Conservation (phyloP, 2,888 invertebrate genomes). For the Sphecodes monilicornis region DNA sequence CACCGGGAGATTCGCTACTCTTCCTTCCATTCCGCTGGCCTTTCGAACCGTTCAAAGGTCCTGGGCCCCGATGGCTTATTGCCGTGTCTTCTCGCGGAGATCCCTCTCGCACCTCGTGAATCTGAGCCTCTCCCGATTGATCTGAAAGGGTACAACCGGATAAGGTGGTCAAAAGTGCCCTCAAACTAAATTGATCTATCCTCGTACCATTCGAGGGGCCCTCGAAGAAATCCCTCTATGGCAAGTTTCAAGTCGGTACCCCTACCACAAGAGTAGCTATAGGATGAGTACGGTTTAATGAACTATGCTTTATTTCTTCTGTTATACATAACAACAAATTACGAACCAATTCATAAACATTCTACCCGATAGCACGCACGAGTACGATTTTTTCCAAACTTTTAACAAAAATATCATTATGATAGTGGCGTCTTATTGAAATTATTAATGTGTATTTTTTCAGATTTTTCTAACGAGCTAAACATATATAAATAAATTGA, state of each 20-base stretch:
- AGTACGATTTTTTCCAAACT: neutral
- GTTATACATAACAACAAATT: neutral
- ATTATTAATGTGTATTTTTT: no score
- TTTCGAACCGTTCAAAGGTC: conserved; percentile 56
- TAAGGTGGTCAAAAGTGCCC: no score
- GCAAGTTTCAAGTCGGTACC: no score
- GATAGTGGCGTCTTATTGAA: no score
- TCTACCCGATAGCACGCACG: neutral
- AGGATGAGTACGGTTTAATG: neutral
- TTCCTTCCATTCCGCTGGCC: conserved; percentile 51
- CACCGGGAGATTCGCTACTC: conserved; percentile 39
- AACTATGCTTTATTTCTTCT: neutral
- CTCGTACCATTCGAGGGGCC: no score
- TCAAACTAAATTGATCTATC: no score
- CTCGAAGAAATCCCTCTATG: no score
- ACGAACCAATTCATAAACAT: neutral
- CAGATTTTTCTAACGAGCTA: no score
- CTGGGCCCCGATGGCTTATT: conserved; percentile 25
- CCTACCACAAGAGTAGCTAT: neutral
- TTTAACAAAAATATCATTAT: no score
- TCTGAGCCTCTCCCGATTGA: conserved; percentile 22
- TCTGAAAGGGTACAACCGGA: conserved; percentile 14
- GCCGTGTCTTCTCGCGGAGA: neutral
- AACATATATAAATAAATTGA: no score
- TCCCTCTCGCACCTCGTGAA: conserved; percentile 37